These are phyloP conservation scores for Cebus imitator DNA, from an alignment of 2,113 vertebrate species.

Conservation along the genomic window DNA sequence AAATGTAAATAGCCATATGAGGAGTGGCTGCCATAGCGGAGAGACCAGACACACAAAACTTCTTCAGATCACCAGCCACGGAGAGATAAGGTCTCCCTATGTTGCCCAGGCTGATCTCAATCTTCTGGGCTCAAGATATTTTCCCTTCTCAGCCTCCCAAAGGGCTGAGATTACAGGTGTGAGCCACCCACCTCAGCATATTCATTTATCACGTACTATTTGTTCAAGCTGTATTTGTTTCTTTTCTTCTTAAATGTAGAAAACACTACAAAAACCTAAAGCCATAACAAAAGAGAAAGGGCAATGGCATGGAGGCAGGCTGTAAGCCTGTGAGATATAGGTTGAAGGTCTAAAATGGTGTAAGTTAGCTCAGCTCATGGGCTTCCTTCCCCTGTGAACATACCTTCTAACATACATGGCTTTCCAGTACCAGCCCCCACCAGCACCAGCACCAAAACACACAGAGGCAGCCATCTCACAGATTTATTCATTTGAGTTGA, in stretches of 20 bases:
- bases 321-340: background rate
- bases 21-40: background rate
- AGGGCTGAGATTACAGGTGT: background rate
- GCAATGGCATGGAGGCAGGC: background rate
- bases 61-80: background rate
- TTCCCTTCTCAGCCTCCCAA: background rate
- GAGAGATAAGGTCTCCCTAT: background rate
- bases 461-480: constrained; percentile 67
- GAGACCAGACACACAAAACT: background rate
- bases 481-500: constrained; percentile 60
- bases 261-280: background rate
- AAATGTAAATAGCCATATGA: background rate
- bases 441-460: constrained; percentile 53
- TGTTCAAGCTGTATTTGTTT: background rate
- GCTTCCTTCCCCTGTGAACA: constrained; percentile 44
- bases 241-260: background rate
- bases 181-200: background rate
- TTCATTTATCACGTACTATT: background rate
- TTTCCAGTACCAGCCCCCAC: constrained; percentile 67
- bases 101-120: background rate
- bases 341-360: background rate
- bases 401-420: background rate
- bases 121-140: background rate
- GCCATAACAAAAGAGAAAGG: background rate
- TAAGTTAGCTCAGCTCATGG: background rate